A percentile compares a stretch with the other conserved stretches of the same genome.
These are phyloP conservation scores for Polymixis lichenea DNA, from an alignment of 2,888 invertebrate species.

Conservation along the genomic window DNA sequence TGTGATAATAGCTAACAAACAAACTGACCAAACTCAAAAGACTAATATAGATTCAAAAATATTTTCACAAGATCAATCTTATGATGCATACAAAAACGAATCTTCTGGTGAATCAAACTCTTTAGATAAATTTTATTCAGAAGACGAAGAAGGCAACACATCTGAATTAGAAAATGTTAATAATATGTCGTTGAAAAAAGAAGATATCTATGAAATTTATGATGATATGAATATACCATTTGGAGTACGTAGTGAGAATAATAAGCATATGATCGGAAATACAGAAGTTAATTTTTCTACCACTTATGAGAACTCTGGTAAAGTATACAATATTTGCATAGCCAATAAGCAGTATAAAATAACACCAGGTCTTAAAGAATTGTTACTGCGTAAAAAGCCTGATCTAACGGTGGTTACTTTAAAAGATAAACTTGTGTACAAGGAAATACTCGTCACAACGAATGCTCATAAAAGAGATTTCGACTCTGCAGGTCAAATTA, in stretches of 20 bases:
- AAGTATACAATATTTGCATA: neutral
- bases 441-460: neutral
- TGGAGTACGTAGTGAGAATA: neutral
- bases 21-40: too few species aligned
- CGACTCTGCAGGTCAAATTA: neutral
- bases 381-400: neutral
- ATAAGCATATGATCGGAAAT: neutral
- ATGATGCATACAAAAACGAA: too few species aligned
- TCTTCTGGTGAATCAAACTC: too few species aligned
- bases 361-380: slow-evolving; percentile 1
- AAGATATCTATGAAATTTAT: neutral
- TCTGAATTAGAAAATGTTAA: too few species aligned
- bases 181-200: neutral
- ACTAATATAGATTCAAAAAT: too few species aligned
- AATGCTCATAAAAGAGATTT: neutral
- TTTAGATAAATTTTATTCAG: too few species aligned
- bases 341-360: neutral
- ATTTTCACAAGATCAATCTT: too few species aligned
- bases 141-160: too few species aligned
- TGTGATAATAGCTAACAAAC: too few species aligned
- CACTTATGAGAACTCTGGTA: neutral
- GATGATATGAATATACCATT: neutral
- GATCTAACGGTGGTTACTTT: neutral
- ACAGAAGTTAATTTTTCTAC: neutral
- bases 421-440: neutral